Evolutionary conservation across 2,113 vertebrate genomes (phyloP), one percentile per base, ranked within the genome.

Genomic region (Pterocles burchelli): DNA sequence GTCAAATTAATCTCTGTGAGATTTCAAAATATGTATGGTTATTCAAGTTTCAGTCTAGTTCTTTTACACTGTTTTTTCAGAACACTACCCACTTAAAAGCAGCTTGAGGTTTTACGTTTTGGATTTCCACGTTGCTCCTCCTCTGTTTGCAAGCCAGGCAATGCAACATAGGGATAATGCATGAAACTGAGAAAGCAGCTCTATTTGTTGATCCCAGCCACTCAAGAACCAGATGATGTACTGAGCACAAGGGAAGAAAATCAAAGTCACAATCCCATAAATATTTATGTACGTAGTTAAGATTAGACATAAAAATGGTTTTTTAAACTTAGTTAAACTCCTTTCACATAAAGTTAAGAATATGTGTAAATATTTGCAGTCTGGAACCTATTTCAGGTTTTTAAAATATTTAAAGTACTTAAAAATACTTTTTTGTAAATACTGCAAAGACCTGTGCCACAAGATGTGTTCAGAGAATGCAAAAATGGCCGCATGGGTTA

Each of bases 341-440:
- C 45, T 85, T 62, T 62, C 66, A 61, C 41, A 17, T 78, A 8
- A 80, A 90, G 28, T 76, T 72, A 92, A 92, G 57, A 65, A 89
- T 24, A 7, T 45, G 31, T 43, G 74, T 79, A 91, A 94, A 66
- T 94, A 79, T 93, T 93, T 89, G 86, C 72, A 72, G 45, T 59
- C 45, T 91, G 80, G 62, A 87, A 36, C 31, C 45, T 89, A 61
- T 83, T 94, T 96, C 78, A 85, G 38, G 52, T 62, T 94, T 94
- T 72, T 20, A 19, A 91, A 91, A 65, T 65, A 75, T 33, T 78
- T 70, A 16, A 95, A 45, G 49, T 61, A 24, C n/a, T 79, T 93
- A 52, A 89, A 91, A 86, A 41, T 29, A 51, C 3, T 17, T 54
- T 4, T 31, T 17, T 70, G 41, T 5, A 45, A 63, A 57, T 59